These are phyloP conservation scores for Phyllopteryx taeniolatus DNA, from an alignment of 2,113 vertebrate genomes.

Conservation along the genomic window DNA sequence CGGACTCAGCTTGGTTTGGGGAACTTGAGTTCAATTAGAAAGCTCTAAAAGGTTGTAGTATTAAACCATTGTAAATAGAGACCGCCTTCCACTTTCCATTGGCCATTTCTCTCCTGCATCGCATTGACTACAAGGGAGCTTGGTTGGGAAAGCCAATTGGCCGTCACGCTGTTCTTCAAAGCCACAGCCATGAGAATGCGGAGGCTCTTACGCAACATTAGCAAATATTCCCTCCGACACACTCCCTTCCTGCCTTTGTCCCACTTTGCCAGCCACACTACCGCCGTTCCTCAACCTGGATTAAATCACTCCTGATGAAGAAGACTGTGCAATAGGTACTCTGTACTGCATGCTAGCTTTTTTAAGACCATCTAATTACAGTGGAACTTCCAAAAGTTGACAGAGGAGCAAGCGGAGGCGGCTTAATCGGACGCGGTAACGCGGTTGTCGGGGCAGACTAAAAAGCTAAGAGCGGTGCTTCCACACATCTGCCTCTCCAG, in stretches of 20 bases:
- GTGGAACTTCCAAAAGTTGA: not conserved
- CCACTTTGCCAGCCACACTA: slow-evolving; percentile 36
- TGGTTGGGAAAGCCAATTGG: slow-evolving; percentile 44
- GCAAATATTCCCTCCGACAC: slow-evolving; percentile 71
- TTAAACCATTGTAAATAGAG: slow-evolving; percentile 43
- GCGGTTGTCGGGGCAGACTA: no score
- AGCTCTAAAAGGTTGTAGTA: not conserved
- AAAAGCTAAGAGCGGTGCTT: no score
- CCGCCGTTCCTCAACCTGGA: slow-evolving; percentile 45
- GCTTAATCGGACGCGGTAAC: no score
- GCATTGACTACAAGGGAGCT: slow-evolving; percentile 26
- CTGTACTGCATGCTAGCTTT: not conserved
- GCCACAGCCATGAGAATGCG: slow-evolving; percentile 67
- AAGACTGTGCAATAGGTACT: slow-evolving; percentile 17
- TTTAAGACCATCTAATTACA: slow-evolving; percentile 4
- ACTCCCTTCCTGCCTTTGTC: slow-evolving; percentile 80
- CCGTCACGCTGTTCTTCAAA: slow-evolving; percentile 59
- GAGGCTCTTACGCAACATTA: slow-evolving; percentile 71
- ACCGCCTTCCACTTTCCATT: slow-evolving; percentile 52
- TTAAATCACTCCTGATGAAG: slow-evolving; percentile 6
- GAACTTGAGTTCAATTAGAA: not conserved
- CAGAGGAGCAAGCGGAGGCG: no score
- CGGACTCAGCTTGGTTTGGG: not conserved
- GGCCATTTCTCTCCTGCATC: slow-evolving; percentile 17
- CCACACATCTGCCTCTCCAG: no score